Evolutionary conservation across 2,113 vertebrate genomes (phyloP), one percentile per base, ranked within the genome.

Genomic region (Notechis scutatus): DNA sequence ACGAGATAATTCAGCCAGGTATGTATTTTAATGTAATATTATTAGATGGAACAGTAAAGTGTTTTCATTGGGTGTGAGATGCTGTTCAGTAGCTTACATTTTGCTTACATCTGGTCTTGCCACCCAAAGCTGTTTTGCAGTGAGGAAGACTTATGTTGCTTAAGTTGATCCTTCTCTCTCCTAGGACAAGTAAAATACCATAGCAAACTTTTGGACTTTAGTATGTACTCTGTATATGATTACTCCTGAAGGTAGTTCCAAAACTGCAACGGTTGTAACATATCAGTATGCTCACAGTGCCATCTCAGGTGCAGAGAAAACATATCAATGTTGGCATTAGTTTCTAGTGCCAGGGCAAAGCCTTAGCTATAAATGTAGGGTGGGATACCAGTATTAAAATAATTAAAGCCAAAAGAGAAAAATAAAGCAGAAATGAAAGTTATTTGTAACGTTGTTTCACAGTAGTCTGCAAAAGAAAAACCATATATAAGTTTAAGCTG

Each of bases 1-100:
- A 69, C 97, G 98, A 94, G 98, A 99, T 96, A 98, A 98, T 61
- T 94, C 98, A 1, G 97, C 98, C 96, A 98, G 99, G 99, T 99
- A 97, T 96, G 93, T 8, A 24, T 24, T 3, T 90, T 52, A 85
- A 81, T 81, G 12, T 42, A 74, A 64, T 54, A 29, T 0, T 42
- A 1, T 54, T 69, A 88, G 0, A 24, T 21, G 2, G 3, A 87
- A 42, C 1, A 1, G 24, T 26, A 52, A 14, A 52, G 18, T 5
- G 52, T 18, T 92, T 23, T 54, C 5, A 20, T 24, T 52, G 89
- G 50, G 34, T 1, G 3, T 15, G 45, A 74, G 39, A 26, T 1
- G 26, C 20, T 54, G 81, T 47, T 21, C 20, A 10, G 7, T 42
- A 42, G 64, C 15, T 93, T 90, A 24, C 14, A 23, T 52, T 26